Evolutionary conservation across 2,797 vertebrate species (phyloP), one percentile per base, ranked within the genome.

Genomic region (Cirrhinus mrigala): DNA sequence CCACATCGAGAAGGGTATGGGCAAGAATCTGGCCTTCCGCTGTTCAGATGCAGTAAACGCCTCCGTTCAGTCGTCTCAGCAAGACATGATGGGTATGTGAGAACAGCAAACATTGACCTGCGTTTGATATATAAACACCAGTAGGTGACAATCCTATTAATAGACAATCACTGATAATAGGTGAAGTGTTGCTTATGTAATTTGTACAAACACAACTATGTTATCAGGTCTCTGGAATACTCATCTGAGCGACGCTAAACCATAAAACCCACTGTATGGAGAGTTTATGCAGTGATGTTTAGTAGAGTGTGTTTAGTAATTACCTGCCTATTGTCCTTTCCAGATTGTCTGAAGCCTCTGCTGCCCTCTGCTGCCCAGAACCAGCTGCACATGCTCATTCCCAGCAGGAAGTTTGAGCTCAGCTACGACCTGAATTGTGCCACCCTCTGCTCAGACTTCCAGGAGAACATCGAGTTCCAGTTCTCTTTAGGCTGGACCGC

Each of bases 391-490:
- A 93, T 96, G 89, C 92, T 99, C 86, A 90, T 98, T 54, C 97
- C 97, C 0, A 96, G 95, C 95, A 96, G 96, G 91, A 98, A 95
- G 90, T 98, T 99, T 92, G 97, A 99, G 93, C 96, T 99, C 54
- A 99, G 97, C 92, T 99, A 99, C 22, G 97, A 99, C 90, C 93
- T 99, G 0, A 99, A 99, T 93, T 99, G 97, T 83, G 95, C 97
- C 40, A 96, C 95, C 11, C 93, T 99, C 29, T 99, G 98, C 92
- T 96, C 92, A 0, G 97, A 99, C 95, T 99, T 99, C 94, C 98
- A 99, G 92, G 98, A 99, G 91, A 97, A 98, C 92, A 98, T 99
- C 1, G 94, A 96, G 83, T 99, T 99, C 92, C 97, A 92, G 88
- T 99, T 99, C 88, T 98, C 98, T 9, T 88, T 99, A 93, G 98